Evolutionary conservation across 2,797 vertebrate genomes (phyloP).

Genomic region (Acipenser oxyrinchus): DNA sequence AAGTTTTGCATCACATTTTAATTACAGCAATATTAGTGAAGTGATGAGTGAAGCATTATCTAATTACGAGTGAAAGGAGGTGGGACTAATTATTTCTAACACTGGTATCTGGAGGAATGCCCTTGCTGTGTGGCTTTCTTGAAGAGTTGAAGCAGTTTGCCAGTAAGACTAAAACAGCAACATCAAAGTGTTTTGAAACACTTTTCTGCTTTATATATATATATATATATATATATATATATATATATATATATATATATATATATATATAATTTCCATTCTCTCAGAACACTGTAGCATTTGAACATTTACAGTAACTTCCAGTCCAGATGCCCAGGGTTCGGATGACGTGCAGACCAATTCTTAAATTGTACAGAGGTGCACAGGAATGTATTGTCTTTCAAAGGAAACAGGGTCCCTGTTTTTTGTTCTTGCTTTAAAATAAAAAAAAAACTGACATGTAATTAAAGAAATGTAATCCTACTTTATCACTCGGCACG

Average conservation of each 20-base stretch:
- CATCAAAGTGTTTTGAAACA: not conserved
- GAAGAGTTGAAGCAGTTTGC: not conserved
- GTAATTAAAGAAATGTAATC: not conserved
- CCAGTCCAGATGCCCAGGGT: not conserved
- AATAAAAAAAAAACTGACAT: not conserved
- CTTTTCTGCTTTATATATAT: not conserved
- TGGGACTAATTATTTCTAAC: conserved; percentile 10
- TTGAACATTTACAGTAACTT: not conserved
- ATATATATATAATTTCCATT: too few species aligned
- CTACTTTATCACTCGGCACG: not conserved
- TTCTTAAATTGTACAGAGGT: conserved; percentile 5
- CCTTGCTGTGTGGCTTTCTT: conserved; percentile 9
- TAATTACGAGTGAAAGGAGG: conserved; percentile 14
- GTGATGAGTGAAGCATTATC: conserved; percentile 12
- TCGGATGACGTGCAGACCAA: not conserved
- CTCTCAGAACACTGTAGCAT: not conserved
- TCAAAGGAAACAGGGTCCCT: not conserved
- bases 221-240: not conserved
- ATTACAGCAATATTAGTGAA: conserved; percentile 10
- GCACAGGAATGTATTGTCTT: conserved; percentile 5
- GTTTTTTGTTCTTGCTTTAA: conserved; percentile 6
- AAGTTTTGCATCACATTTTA: conserved; percentile 8
- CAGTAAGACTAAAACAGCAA: not conserved
- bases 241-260: too few species aligned
- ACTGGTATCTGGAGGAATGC: conserved; percentile 23